Conservation (phyloP, 2,888 invertebrate species). For the Cataglyphis albicans region DNA sequence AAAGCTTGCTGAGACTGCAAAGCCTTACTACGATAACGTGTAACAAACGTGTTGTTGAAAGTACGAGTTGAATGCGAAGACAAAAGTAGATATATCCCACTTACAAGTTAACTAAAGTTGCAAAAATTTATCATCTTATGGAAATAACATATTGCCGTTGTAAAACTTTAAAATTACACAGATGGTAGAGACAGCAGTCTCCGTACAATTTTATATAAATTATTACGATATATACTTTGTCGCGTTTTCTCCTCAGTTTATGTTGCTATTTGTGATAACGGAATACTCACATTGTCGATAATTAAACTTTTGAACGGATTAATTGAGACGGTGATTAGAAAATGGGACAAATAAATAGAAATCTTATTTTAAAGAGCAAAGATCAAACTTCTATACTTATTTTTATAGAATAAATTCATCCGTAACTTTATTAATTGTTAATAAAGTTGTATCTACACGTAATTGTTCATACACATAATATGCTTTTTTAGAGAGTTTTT, state of each 20-base stretch:
- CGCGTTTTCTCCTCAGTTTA: background rate
- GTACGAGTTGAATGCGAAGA: background rate
- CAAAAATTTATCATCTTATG: conserved; percentile 9
- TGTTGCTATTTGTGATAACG: background rate
- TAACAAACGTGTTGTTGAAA: conserved; percentile 5
- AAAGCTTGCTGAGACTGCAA: background rate
- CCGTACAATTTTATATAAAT: conserved; percentile 3
- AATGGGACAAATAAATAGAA: background rate
- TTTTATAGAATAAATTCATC: background rate
- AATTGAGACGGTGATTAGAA: background rate
- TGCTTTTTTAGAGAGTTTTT: background rate
- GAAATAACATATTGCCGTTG: conserved; percentile 6
- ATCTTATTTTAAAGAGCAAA: background rate
- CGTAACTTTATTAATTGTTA: background rate
- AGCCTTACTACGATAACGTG: background rate
- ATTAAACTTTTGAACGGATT: conserved; percentile 8
- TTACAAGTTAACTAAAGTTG: conserved; percentile 8
- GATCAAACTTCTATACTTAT: background rate
- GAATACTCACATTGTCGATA: conserved; percentile 21
- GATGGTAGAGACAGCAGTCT: background rate
- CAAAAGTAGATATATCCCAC: background rate
- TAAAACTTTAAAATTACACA: conserved; percentile 30
- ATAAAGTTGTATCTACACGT: background rate
- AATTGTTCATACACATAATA: background rate
- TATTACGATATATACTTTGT: background rate